Base-by-base conservation (phyloP, 2,113 vertebrate genomes). In the Piprites chloris region DNA sequence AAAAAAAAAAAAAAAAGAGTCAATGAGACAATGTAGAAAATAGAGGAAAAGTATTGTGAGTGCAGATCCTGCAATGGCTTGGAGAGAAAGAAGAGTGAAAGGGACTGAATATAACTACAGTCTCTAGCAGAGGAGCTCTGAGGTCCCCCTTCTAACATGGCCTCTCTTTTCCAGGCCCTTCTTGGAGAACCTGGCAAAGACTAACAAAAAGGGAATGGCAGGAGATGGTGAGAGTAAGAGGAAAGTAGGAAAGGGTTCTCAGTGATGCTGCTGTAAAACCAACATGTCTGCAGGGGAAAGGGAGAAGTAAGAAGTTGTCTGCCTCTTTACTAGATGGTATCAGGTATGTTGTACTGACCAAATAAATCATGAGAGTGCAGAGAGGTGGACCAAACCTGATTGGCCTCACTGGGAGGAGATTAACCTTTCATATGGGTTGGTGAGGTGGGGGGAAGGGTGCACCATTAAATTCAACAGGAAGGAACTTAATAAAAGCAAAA, bases 401-500 rank as follows among this genome's bases (percentile, higher is more conserved):
- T 50, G 33, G 27, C 44, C 26, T 47, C 16, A 42, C 46, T 85
- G 39, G 39, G 72, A 87, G 42, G 80, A 87, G 63, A 55, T 66
- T 11, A 78, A 50, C 9, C 21, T 71, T 87, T 84, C 81, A 39
- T 71, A 50, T 10, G 14, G 44, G n/a, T 32, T 53, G 27, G 21
- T 8, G 32, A 4, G 19, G 4, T 14, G 20, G 5, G 1, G 47
- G 12, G 28, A 14, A 4, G 2, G 17, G 5, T 3, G 1, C 4
- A 50, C 39, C 39, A 13, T 68, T 61, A 68, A 67, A 87, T 63
- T 44, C 30, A 50, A 11, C 41, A 85, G 35, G 65, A 41, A 24
- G 35, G 35, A 89, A 68, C 77, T 82, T 65, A 59, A 53, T 88
- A 59, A 88, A 86, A 78, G 42, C 41, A 65, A 76, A 85, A 77